Conservation (phyloP, 2,113 vertebrate species). For the Orcinus orca region DNA sequence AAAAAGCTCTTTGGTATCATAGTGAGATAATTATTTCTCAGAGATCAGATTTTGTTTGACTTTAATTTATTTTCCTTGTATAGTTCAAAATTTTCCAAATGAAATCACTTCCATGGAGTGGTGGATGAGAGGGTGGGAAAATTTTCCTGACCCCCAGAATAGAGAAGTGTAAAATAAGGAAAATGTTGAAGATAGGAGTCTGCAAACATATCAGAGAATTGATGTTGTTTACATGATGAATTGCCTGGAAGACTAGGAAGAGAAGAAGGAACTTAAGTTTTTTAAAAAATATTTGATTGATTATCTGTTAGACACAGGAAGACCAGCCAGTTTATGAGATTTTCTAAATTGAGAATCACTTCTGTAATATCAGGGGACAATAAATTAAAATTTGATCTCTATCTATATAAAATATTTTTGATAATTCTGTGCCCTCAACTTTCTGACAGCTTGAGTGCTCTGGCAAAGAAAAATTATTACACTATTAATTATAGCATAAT, state of each 20-base stretch:
- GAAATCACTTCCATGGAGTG: not conserved
- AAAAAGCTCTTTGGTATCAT: not conserved
- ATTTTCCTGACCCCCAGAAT: not conserved
- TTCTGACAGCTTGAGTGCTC: not conserved
- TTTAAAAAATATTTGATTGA: not conserved
- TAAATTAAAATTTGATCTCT: not conserved
- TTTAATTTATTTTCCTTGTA: not conserved
- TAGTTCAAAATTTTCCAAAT: not conserved
- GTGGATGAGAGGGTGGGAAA: not conserved
- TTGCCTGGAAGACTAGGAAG: not conserved
- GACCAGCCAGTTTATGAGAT: not conserved
- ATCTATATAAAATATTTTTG: not conserved
- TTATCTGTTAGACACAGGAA: not conserved
- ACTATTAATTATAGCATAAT: not conserved
- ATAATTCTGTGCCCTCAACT: not conserved
- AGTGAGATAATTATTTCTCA: not conserved
- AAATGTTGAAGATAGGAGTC: not conserved
- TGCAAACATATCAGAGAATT: not conserved
- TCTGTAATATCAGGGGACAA: not conserved
- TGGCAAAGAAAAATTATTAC: not conserved
- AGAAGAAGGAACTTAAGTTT: not conserved
- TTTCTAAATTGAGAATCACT: not conserved
- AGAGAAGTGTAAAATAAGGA: not conserved
- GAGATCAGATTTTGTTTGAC: not conserved
- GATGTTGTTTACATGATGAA: not conserved